These are phyloP conservation scores for Phylloscopus trochiloides DNA, from an alignment of 2,113 vertebrate genomes.

Conservation along the genomic window DNA sequence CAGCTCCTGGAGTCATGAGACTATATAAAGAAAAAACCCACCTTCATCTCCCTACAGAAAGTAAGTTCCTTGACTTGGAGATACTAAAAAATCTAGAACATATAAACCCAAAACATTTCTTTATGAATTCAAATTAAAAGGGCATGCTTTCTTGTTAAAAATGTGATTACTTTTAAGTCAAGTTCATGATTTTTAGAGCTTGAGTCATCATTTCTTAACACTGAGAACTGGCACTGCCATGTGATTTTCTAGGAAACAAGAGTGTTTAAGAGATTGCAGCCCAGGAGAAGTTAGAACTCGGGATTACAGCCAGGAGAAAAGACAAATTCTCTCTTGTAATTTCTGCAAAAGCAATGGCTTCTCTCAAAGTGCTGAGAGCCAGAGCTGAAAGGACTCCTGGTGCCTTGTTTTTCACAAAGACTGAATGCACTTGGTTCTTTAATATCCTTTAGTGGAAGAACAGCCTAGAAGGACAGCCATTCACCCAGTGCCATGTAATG, in stretches of 20 bases:
- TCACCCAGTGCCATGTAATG: background rate
- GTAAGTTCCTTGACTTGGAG: background rate
- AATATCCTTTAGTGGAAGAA: background rate
- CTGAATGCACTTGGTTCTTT: background rate
- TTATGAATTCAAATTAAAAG: background rate
- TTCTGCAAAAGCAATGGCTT: slow-evolving; percentile 1
- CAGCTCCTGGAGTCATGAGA: background rate
- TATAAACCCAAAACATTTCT: background rate
- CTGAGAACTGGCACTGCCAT: background rate
- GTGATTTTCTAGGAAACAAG: slow-evolving; percentile 1
- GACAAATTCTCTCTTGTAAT: background rate
- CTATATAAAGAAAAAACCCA: background rate
- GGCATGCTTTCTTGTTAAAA: background rate
- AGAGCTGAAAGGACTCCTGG: background rate
- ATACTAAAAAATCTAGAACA: background rate
- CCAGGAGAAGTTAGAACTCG: background rate
- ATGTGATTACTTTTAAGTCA: background rate
- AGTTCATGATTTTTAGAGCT: background rate
- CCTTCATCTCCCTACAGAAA: background rate
- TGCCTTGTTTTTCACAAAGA: background rate
- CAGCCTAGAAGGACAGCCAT: background rate
- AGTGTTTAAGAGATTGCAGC: background rate
- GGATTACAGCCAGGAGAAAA: slow-evolving; percentile 8
- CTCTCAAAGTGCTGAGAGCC: background rate
- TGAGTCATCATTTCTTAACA: background rate